Conservation (phyloP, 2,888 invertebrate species). For the Leucophenga maculata region DNA sequence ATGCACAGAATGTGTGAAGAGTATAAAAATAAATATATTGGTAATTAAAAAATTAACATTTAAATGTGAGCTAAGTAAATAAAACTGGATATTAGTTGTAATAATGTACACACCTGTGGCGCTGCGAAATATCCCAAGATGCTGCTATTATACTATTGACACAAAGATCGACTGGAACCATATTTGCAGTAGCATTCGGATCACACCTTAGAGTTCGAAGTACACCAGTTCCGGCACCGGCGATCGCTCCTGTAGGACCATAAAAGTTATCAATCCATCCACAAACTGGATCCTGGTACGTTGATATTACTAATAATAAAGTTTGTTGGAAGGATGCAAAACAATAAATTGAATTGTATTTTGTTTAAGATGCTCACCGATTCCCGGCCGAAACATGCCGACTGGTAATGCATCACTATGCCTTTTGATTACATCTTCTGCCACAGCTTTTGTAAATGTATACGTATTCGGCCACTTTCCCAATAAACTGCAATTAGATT, state of each 20-base stretch:
- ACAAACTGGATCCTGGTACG: slow-evolving; percentile 82
- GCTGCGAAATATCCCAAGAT: slow-evolving; percentile 80
- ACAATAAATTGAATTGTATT: neutral
- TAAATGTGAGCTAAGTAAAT: no score
- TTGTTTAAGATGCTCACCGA: slow-evolving; percentile 77
- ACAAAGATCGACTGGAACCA: slow-evolving; percentile 84
- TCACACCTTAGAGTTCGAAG: slow-evolving; percentile 80
- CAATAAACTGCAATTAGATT: slow-evolving; percentile 74
- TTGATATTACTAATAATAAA: slow-evolving; percentile 75
- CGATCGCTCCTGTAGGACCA: slow-evolving; percentile 85
- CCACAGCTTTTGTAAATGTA: slow-evolving; percentile 91
- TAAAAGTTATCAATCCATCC: slow-evolving; percentile 95
- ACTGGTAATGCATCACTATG: slow-evolving; percentile 83
- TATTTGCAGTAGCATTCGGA: slow-evolving; percentile 80
- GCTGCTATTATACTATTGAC: slow-evolving; percentile 87
- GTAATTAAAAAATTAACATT: no score
- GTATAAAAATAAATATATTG: no score
- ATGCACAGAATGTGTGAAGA: no score
- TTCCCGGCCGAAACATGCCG: slow-evolving; percentile 87
- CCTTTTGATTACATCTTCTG: slow-evolving; percentile 82
- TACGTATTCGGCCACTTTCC: slow-evolving; percentile 90
- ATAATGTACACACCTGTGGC: slow-evolving; percentile 56
- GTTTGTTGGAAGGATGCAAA: neutral
- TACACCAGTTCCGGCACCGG: slow-evolving; percentile 85
- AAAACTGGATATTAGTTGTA: no score